A percentile compares a stretch with the other conserved stretches of the same genome.
These are phyloP conservation scores for Triplophysa dalaica DNA, from an alignment of 2,113 vertebrate genomes.

Conservation along the genomic window DNA sequence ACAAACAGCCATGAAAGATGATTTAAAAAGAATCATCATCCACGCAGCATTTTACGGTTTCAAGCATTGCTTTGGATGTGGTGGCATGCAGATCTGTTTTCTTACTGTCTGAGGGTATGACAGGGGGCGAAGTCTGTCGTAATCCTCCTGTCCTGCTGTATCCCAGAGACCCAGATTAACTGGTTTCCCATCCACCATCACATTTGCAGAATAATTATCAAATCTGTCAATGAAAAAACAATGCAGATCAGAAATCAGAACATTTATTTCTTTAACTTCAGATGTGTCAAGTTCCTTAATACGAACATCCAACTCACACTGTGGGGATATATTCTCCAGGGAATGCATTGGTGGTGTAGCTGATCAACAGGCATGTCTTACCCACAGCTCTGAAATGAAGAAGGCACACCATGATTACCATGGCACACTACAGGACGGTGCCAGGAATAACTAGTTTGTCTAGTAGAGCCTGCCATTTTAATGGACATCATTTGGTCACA, in stretches of 20 bases:
- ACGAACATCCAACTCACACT: slow-evolving; percentile 84
- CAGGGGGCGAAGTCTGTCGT: slow-evolving; percentile 92
- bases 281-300: no score
- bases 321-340: slow-evolving; percentile 98
- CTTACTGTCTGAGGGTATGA: slow-evolving; percentile 96
- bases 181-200: slow-evolving; percentile 98
- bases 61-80: neutral
- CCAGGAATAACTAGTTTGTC: no score
- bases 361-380: slow-evolving; percentile 99
- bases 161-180: slow-evolving; percentile 97
- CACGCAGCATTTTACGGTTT: neutral
- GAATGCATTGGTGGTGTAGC: slow-evolving; percentile 98
- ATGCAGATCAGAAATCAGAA: neutral
- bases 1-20: slow-evolving; percentile 55
- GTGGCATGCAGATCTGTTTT: neutral
- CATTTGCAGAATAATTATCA: slow-evolving; percentile 98
- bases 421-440: neutral
- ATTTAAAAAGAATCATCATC: neutral
- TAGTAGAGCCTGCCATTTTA: no score
- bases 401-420: neutral
- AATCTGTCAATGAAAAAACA: slow-evolving; percentile 73
- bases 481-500: no score
- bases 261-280: no score
- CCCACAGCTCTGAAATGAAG: slow-evolving; percentile 86
- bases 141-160: slow-evolving; percentile 96